Evolutionary conservation across 2,797 vertebrate species (phyloP).

Genomic region (Alca torda): DNA sequence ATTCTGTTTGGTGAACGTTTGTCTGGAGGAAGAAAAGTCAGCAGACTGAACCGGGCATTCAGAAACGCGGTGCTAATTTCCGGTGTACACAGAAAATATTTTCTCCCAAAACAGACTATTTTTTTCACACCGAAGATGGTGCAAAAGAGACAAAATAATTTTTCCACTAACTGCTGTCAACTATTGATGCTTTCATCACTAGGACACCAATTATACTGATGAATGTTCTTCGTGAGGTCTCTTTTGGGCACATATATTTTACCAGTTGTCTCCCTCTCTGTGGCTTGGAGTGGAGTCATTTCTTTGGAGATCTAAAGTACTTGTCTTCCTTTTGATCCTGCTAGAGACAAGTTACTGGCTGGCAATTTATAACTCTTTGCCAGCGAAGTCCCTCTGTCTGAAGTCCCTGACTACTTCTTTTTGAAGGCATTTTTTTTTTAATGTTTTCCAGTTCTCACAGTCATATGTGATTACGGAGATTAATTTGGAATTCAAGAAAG

Average conservation of each 20-base stretch:
- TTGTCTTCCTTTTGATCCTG: background rate
- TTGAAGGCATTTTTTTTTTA: background rate
- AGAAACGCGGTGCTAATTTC: fast-evolving
- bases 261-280: background rate
- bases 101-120: background rate
- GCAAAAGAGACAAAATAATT: background rate
- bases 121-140: background rate
- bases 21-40: background rate
- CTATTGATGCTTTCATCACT: background rate
- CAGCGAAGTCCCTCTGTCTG: background rate
- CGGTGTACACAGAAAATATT: background rate
- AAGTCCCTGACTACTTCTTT: background rate
- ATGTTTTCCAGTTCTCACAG: background rate
- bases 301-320: background rate
- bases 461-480: background rate
- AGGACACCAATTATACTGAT: background rate
- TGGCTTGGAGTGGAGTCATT: background rate
- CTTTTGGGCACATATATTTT: background rate
- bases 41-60: background rate
- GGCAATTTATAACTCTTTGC: background rate
- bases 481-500: background rate
- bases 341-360: background rate
- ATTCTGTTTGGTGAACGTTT: background rate
- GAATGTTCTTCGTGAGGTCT: background rate
- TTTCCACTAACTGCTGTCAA: background rate